Conservation (phyloP, 2,113 vertebrate species). For the Pelmatolapia mariae region DNA sequence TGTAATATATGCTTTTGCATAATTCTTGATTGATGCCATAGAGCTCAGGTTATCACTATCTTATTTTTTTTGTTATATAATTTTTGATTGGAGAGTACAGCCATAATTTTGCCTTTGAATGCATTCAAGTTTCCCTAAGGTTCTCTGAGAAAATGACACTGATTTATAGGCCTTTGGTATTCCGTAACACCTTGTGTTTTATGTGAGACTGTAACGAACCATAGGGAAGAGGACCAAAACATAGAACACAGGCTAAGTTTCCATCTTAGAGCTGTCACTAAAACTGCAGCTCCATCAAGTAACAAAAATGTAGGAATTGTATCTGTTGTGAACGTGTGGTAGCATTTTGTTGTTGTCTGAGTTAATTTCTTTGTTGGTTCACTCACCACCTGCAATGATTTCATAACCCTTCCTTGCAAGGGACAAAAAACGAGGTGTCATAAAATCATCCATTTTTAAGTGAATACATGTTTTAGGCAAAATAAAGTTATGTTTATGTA, state of each 20-base stretch:
- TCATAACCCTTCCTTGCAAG: neutral
- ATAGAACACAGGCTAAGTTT: neutral
- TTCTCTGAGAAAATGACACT: neutral
- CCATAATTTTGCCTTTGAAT: neutral
- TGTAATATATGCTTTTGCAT: neutral
- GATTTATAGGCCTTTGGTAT: too few species aligned
- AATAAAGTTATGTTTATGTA: neutral
- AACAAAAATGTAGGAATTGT: neutral
- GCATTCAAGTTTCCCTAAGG: neutral
- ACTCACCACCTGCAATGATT: neutral
- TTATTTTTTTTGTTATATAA: neutral
- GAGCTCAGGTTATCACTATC: neutral
- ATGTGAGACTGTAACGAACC: neutral
- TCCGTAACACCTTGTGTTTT: neutral
- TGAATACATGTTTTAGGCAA: neutral
- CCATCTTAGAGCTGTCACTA: neutral
- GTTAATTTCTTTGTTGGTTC: constrained; percentile 11
- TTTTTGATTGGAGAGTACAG: neutral
- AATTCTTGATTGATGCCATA: neutral
- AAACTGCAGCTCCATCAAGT: neutral
- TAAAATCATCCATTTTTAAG: neutral
- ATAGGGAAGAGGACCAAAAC: neutral
- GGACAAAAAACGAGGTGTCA: neutral
- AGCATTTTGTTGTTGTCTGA: neutral
- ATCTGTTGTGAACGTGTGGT: neutral